Evolutionary conservation across 2,113 vertebrate genomes (phyloP).

Genomic region (Indicator maculatus): DNA sequence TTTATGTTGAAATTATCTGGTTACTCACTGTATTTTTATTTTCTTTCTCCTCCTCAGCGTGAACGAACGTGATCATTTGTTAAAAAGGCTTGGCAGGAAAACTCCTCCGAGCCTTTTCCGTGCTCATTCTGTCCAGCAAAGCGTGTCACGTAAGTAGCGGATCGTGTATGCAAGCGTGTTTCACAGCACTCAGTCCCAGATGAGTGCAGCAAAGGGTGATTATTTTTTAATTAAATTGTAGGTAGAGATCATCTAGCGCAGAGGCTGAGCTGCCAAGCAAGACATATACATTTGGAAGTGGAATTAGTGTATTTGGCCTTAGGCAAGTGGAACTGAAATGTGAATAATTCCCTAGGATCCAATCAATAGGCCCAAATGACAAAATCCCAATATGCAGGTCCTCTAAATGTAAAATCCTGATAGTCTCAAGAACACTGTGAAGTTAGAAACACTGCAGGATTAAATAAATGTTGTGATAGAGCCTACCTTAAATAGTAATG

Average conservation of each 20-base stretch:
- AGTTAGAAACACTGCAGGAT: background rate
- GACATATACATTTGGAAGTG: slow-evolving; percentile 13
- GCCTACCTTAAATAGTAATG: background rate
- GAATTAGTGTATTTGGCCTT: slow-evolving; percentile 49
- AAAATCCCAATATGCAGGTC: slow-evolving; percentile 1
- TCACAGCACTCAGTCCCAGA: background rate
- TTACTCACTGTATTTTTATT: slow-evolving; percentile 12
- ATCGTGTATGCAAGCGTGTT: background rate
- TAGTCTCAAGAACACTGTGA: slow-evolving; percentile 2
- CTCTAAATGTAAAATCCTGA: slow-evolving; percentile 14
- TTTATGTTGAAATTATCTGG: background rate
- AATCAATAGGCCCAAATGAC: slow-evolving; percentile 35
- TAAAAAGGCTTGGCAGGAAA: slow-evolving; percentile 96
- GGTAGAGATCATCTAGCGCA: background rate
- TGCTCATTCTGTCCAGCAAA: slow-evolving; percentile 92
- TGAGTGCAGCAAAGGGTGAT: background rate
- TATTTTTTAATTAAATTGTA: slow-evolving; percentile 63
- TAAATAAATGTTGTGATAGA: background rate
- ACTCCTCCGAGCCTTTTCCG: slow-evolving; percentile 92
- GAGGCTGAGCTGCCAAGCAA: slow-evolving; percentile 26
- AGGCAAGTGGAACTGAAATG: slow-evolving; percentile 14
- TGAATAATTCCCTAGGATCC: slow-evolving; percentile 46
- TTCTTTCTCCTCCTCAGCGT: slow-evolving; percentile 77
- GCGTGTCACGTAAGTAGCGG: slow-evolving; percentile 89
- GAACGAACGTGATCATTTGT: slow-evolving; percentile 96